Base-by-base conservation (phyloP, 1,140 invertebrate genomes). In the Diabrotica virgifera region DNA sequence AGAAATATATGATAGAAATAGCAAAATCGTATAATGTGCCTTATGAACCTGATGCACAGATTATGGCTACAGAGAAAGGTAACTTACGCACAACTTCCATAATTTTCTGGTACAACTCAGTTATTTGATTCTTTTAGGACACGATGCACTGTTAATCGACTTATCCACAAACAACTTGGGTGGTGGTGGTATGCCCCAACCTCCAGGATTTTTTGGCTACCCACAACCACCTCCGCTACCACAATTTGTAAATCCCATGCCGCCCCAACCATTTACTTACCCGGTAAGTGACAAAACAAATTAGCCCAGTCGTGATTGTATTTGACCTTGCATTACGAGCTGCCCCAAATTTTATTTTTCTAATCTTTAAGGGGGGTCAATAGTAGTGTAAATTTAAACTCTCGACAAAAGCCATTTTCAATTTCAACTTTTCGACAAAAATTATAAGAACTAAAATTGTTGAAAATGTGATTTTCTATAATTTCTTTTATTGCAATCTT, bases 1-100 rank as follows among this genome's bases (percentile, higher is more conserved):
- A 99, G 79, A 95, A 93, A 75, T 98, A 96, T 82, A 79, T 96
- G 14, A 91, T 96, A 72, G 97, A 98, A 82, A 99, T 99, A 71
- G 95, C 97, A 5, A 97, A 94, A 77, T 95, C 92, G 78, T 96
- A 95, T 75, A 91, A 95, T 79, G 87, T 98, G 54, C 86, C 89
- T 54, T 98, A 97, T 79, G 90, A 92, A 70, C 94, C 96, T 12
- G 95, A 98, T 87, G 90, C 92, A 69, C 89, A 93, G 81, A 85
- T 95, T 9, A 93, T 97, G 90, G 84, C 88, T 64, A 91, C 94
- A 69, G 91, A 92, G 14, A 71, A 69, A 67, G 74, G 70, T 73
- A 38, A 5, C 4, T 11, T 57, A 12, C 35, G 6, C 4, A 1
- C 35, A 9, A 12, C 55, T 36, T 1, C 13, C 10, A 57, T 8